Conservation (phyloP, 2,113 vertebrate genomes). For the Origma solitaria region DNA sequence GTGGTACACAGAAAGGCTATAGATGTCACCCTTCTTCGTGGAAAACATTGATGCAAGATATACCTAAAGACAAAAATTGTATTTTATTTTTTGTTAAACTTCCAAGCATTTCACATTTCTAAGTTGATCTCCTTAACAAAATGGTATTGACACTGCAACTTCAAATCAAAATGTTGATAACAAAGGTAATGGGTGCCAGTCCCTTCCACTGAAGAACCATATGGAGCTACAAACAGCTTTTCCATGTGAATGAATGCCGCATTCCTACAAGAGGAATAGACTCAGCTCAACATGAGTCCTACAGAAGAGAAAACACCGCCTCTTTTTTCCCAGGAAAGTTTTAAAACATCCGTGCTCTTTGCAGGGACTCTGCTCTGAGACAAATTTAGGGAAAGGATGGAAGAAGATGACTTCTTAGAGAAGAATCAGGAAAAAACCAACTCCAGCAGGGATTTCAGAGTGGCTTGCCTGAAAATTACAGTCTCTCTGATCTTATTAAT, state of each 20-base stretch:
- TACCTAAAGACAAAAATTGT: neutral
- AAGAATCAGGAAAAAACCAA: neutral
- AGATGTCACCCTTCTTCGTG: neutral
- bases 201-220: neutral
- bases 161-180: neutral
- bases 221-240: neutral
- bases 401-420: neutral
- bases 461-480: neutral
- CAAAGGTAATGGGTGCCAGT: neutral
- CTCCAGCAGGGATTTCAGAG: neutral
- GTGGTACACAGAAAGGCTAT: neutral
- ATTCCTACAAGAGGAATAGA: neutral
- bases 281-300: neutral
- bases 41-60: neutral
- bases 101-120: neutral
- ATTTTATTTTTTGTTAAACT: neutral
- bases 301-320: neutral
- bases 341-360: neutral
- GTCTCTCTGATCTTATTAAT: neutral
- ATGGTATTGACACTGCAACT: neutral
- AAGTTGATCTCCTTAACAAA: neutral
- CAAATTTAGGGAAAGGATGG: neutral
- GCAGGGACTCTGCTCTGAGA: neutral
- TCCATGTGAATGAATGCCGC: neutral
- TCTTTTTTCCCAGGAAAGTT: neutral